Percentiles rank a stretch among this genome's conserved stretches.
These are phyloP conservation scores for Mycetomoellerius zeteki DNA, from an alignment of 1,140 invertebrate genomes.

Conservation along the genomic window DNA sequence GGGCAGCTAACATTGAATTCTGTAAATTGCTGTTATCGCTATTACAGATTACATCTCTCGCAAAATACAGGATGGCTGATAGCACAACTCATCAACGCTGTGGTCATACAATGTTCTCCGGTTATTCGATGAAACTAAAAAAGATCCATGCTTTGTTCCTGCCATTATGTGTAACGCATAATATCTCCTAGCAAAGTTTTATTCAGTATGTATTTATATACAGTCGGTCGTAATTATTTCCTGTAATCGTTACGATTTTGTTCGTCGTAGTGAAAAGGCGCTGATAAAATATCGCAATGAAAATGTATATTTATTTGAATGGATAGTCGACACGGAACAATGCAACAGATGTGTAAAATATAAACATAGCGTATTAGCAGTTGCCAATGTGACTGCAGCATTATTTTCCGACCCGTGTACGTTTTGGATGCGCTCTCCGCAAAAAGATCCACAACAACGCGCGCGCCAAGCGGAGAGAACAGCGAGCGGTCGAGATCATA, in stretches of 20 bases:
- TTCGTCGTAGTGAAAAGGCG: background rate
- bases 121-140: conserved; percentile 44
- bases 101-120: conserved; percentile 16
- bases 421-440: background rate
- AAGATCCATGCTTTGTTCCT: conserved; percentile 34
- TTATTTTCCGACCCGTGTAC: background rate
- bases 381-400: background rate
- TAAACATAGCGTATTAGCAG: conserved; percentile 18
- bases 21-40: conserved; percentile 63
- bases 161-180: background rate
- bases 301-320: conserved; percentile 6
- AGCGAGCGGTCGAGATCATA: conserved; percentile 35
- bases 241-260: conserved; percentile 22
- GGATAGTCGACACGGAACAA: background rate
- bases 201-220: too few relatives aligned
- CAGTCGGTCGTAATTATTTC: conserved; percentile 27
- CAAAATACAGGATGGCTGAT: conserved; percentile 23
- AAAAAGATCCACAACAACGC: conserved; percentile 2
- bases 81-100: conserved; percentile 48
- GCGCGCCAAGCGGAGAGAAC: conserved; percentile 2
- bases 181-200: conserved; percentile 38
- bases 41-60: conserved; percentile 30
- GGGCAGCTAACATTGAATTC: conserved; percentile 60
- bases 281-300: conserved; percentile 13
- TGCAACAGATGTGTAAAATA: conserved; percentile 38